Base-by-base conservation (phyloP, 2,113 vertebrate genomes). In the Garra rufa region DNA sequence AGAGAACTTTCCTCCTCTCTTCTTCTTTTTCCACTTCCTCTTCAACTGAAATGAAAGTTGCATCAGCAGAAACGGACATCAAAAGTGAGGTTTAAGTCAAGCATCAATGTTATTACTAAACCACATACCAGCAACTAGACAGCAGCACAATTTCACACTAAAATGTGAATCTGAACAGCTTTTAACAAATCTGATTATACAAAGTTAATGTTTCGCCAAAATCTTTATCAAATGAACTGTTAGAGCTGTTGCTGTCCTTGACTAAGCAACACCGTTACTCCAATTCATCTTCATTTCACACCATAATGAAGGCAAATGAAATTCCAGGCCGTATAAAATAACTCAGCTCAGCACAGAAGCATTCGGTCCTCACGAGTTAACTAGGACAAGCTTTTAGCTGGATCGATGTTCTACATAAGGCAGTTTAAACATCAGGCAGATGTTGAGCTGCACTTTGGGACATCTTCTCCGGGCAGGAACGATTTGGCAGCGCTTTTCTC, bases 361-460 rank as follows among this genome's bases (percentile, higher is more conserved):
- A 78, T 61, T 78, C 1, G 38, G 10, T 3, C 6, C n/a, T 9
- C n/a, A 8, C 26, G 14, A 38, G 38, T 63, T 61, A 78, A 78
- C 34, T 61, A 78, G 76, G n/a, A 44, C 76, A 28, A 44, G 55
- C 55, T 14, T 78, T 78, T 78, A 78, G 55, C n/a, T 28, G 55
- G 76, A 44, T 78, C n/a, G 13, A 61, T 78, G 76, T 78, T 78
- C 55, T 63, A 78, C 76, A 61, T 59, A 76, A 76, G 19, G 50
- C 11, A 34, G 75, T 57, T 57, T 77, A 52, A 77, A 34, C 50
- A 57, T 41, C 50, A 41, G 30, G 41, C 50, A 59, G 76, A 78
- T 78, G 76, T 28, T 78, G 38, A 43, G 76, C 14, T 26, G 38
- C 34, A 61, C 76, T 78, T 78, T 78, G 76, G 76, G 76, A 59